Conservation (phyloP, 2,888 invertebrate genomes). For the Heliothis peltigera region DNA sequence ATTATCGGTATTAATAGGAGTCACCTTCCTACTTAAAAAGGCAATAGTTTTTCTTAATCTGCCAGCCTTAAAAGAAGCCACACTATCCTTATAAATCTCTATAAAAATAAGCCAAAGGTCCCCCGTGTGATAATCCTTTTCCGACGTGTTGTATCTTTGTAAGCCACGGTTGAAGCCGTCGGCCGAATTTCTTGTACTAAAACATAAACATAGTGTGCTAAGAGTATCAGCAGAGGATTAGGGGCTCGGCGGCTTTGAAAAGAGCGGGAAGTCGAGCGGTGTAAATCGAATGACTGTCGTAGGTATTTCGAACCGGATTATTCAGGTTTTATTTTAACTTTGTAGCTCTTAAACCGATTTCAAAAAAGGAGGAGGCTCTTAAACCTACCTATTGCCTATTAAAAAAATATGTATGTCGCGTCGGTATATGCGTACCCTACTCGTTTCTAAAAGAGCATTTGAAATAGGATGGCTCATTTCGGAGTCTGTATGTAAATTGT, state of each 20-base stretch:
- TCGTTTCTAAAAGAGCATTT: not conserved
- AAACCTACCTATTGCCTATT: no score
- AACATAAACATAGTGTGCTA: conserved; percentile 61
- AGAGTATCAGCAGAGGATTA: conserved; percentile 62
- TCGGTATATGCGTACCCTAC: not conserved
- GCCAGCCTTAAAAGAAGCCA: conserved; percentile 1
- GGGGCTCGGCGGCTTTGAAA: conserved; percentile 39
- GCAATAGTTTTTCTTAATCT: not conserved
- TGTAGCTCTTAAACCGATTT: not conserved
- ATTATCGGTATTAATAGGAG: no score
- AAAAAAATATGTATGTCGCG: no score
- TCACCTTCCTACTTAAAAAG: no score
- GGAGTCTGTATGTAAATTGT: not conserved
- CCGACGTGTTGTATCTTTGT: conserved; percentile 61
- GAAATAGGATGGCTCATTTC: not conserved
- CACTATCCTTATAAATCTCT: conserved; percentile 40
- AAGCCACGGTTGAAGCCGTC: conserved; percentile 45
- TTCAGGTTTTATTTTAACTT: not conserved
- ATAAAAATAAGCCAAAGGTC: conserved; percentile 51
- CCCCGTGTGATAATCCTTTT: conserved; percentile 48
- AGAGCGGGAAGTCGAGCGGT: conserved; percentile 18
- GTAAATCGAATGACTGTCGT: not conserved
- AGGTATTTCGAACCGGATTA: no score
- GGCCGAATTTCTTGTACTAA: conserved; percentile 61
- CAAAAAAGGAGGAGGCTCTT: no score